A percentile compares a stretch with the other conserved stretches of the same genome.
phyloP scores from a whole-genome alignment of 2,888 invertebrate species.

The Barypeithes pellucidus region DNA sequence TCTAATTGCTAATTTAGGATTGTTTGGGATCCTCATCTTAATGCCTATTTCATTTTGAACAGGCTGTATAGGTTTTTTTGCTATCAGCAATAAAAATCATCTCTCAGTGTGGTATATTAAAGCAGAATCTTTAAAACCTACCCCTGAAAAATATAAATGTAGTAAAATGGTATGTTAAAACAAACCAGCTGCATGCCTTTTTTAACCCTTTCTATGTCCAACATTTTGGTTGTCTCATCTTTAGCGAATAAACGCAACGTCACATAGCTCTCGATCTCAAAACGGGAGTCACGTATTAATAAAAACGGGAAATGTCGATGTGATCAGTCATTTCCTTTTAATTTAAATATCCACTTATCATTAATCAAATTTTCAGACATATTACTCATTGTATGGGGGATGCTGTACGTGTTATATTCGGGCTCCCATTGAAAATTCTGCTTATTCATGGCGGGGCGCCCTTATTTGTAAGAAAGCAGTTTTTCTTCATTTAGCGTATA shows the following conservation, averaged over 20 bases:
- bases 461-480: constrained; percentile 34
- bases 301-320: constrained; percentile 37
- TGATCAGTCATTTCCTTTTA: constrained; percentile 46
- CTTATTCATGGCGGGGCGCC: constrained; percentile 28
- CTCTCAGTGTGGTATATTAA: too few species aligned
- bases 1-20: too few species aligned
- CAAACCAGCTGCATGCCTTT: too few species aligned
- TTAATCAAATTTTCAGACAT: constrained; percentile 40
- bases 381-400: constrained; percentile 33
- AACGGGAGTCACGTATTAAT: constrained; percentile 18
- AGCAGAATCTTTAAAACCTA: too few species aligned
- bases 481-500: constrained; percentile 13
- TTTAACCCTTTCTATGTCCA: neutral
- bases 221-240: neutral
- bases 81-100: too few species aligned
- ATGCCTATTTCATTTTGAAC: too few species aligned
- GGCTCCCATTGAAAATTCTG: constrained; percentile 36
- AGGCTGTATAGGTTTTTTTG: too few species aligned
- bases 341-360: constrained; percentile 46
- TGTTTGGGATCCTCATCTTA: too few species aligned
- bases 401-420: constrained; percentile 31
- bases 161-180: too few species aligned
- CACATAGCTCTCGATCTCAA: constrained; percentile 6
- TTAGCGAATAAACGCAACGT: constrained; percentile 5
- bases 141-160: too few species aligned